Base-by-base conservation (phyloP, 2,113 vertebrate species). In the Phrynosoma platyrhinos region DNA sequence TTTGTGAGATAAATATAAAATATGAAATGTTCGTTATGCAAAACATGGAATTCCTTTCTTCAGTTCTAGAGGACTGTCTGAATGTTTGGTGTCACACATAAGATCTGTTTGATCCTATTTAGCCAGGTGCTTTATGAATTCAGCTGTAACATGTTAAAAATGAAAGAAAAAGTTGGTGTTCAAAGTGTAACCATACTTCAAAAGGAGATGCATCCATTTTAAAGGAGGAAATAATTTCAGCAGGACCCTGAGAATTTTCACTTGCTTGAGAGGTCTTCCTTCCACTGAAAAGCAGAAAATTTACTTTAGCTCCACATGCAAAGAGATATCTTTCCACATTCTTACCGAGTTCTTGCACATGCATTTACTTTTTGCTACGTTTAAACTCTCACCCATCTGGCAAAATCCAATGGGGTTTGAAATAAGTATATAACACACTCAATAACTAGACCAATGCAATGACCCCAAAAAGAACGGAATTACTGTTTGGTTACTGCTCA, bases 191-290 rank as follows among this genome's bases (percentile, higher is more conserved):
- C n/a, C 12, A 27, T 85, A 76, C 71, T 85, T 85, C 75, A 78
- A 85, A 85, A 85, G 40, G 20, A 77, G 30, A 78, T 42, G 5
- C 23, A 77, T 36, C 12, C 7, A 64, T 76, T 66, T 55, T 64
- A 47, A 85, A 9, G 75, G 74, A 2, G 32, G 3, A 10, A 47
- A 68, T 64, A 9, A 64, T 85, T 85, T 55, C 36, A 76, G 42
- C 72, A 85, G 53, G 27, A 76, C 72, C 75, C 36, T 85, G 84
- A 85, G 75, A 78, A 76, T n/a, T 85, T 78, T 85, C 74, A 32
- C 72, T 85, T 85, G 40, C 16, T 64, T 52, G 40, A 32, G 27
- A 78, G 64, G 14, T 52, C 40, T 66, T 68, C 27, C 75, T 78
- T 14, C 58, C 25, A 78, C 74, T 52, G 27, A 47, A 78, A 68